These are phyloP conservation scores for Corythaixoides concolor DNA, from an alignment of 2,113 vertebrate genomes.

Conservation along the genomic window DNA sequence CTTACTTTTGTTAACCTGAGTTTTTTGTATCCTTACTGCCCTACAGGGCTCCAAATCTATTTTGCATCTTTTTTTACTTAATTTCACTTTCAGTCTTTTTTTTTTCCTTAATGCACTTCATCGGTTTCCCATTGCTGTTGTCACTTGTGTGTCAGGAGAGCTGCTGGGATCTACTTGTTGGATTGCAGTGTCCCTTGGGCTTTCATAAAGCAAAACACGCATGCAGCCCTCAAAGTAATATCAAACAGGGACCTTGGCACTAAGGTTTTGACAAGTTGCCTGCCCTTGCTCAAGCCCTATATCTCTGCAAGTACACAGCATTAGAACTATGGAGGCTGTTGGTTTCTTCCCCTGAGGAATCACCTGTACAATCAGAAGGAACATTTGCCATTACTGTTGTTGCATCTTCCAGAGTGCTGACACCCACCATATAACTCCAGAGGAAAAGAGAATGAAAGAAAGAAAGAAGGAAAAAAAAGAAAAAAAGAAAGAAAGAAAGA, in stretches of 20 bases:
- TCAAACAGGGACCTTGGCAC: neutral
- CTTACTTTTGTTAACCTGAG: neutral
- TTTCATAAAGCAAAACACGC: neutral
- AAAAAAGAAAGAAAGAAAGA: neutral
- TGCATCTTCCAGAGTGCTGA: neutral
- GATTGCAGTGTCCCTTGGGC: neutral
- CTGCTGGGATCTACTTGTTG: neutral
- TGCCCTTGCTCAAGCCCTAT: slow-evolving; percentile 1
- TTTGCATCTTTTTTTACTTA: neutral
- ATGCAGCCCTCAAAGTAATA: neutral
- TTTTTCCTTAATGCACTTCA: neutral
- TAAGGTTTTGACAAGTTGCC: slow-evolving; percentile 37
- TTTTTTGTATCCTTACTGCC: neutral
- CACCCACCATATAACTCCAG: neutral
- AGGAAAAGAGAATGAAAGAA: neutral
- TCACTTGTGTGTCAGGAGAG: neutral
- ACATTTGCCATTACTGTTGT: neutral
- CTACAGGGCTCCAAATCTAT: neutral
- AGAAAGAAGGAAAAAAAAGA: neutral
- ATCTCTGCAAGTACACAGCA: slow-evolving; percentile 12
- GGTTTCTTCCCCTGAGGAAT: slow-evolving; percentile 12
- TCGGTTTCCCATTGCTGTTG: neutral
- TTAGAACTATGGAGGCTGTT: slow-evolving; percentile 9
- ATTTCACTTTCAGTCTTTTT: neutral
- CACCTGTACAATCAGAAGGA: slow-evolving; percentile 35